Base-by-base conservation (phyloP, 92 coral and sea anemone species). In the Pocillopora grandis region DNA sequence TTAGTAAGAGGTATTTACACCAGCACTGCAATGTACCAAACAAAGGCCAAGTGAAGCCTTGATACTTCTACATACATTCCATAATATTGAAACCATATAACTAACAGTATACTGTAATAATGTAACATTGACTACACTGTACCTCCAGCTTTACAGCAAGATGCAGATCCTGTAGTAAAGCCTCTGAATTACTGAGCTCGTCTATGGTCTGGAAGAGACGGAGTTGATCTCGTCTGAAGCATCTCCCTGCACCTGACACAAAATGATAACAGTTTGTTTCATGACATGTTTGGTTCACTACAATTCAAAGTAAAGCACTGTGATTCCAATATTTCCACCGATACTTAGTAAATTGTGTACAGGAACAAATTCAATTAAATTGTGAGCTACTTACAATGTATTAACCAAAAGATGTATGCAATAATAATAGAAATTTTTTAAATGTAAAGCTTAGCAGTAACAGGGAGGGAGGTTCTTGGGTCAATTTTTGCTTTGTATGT, bases 61-160 rank as follows among this genome's bases (percentile, higher is more conserved):
- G 8, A 42, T 7, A 42, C 8, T 7, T 42, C 8, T 3, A 42
- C 52, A 42, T 3, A 3, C 4, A 42, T 42, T 42, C 8, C 52
- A 42, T 42, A 7, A 7, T 42, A 42, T 7, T 42, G 52, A 42
- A 62, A 12, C 66, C n/a, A 62, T 14, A 5, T 5, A 62, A 62
- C 66, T 62, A 16, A 7, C 19, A 62, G 66, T 62, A 14, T 15
- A 12, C 66, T 16, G 66, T 62, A 16, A 5, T 62, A 62, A 62
- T 11, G 52, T 20, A 27, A 68, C 5, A 27, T 3, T 14, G 9
- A 68, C 20, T 14, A 68, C 9, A 67, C 42, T 20, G 20, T 70
- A 81, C 86, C 86, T 81, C 86, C 4, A 81, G 79, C 27, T 60
- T 37, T 36, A 81, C 56, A 20, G 48, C 78, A 20, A 81, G 78